A percentile compares a stretch with the other conserved stretches of the same genome.
Conservation (phyloP, 2,113 vertebrate species). For the mouse (Mus musculus) region GRCm39 chr16:75334501-75335000, state of each 20-base stretch:
- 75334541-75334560: background rate
- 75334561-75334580: background rate
- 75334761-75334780: constrained; percentile 51
- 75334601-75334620: background rate
- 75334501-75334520: background rate
- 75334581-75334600: background rate
- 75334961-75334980: constrained; percentile 27
- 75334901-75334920: constrained; percentile 75
- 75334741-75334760: constrained; percentile 48
- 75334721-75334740: constrained; percentile 42
- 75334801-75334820: constrained; percentile 61
- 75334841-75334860: constrained; percentile 60
- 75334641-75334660: background rate
- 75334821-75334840: constrained; percentile 54
- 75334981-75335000: constrained; percentile 47
- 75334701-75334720: background rate
- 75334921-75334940: constrained; percentile 73
- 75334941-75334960: background rate
- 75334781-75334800: constrained; percentile 56
- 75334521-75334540: background rate
- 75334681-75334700: background rate
- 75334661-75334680: background rate
- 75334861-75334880: constrained; percentile 70
- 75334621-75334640: background rate
- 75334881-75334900: constrained; percentile 69